A percentile compares a stretch with the other conserved stretches of the same genome.
Evolutionary conservation across 2,797 vertebrate species (phyloP).

Genomic region (Chelon auratus): DNA sequence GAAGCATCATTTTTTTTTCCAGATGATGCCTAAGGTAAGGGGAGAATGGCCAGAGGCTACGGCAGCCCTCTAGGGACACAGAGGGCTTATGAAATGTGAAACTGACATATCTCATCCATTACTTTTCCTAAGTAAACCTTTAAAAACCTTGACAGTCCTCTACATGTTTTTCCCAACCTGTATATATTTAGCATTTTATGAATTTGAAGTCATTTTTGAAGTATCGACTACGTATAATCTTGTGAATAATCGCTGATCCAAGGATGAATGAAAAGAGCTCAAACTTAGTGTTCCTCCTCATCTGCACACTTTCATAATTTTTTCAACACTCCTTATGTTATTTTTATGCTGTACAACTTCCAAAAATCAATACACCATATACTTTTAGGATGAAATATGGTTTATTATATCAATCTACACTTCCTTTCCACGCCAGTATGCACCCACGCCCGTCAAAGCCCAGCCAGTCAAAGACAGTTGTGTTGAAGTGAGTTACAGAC

Average conservation of each 20-base stretch:
- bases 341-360: conserved; percentile 72
- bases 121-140: conserved; percentile 99
- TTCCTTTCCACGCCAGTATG: conserved; percentile 55
- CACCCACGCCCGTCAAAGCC: conserved; percentile 35
- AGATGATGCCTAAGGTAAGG: conserved; percentile 99
- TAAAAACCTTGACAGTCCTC: conserved; percentile 98
- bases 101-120: conserved; percentile 99
- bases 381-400: conserved; percentile 68
- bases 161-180: conserved; percentile 80
- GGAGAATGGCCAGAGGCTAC: conserved; percentile 99
- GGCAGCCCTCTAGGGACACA: conserved; percentile 93
- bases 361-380: conserved; percentile 68
- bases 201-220: conserved; percentile 84
- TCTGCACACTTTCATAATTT: conserved; percentile 72
- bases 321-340: conserved; percentile 69
- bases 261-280: conserved; percentile 66
- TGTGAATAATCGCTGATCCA: conserved; percentile 77
- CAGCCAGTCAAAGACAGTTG: conserved; percentile 17
- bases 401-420: conserved; percentile 66
- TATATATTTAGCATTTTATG: conserved; percentile 89
- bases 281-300: conserved; percentile 51
- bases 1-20: conserved; percentile 94
- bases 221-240: conserved; percentile 76
- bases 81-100: conserved; percentile 97
- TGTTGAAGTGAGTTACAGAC: conserved; percentile 42